Evolutionary conservation across 2,113 vertebrate genomes (phyloP), one percentile per base, ranked within the genome.

Genomic region (Perccottus glenii): DNA sequence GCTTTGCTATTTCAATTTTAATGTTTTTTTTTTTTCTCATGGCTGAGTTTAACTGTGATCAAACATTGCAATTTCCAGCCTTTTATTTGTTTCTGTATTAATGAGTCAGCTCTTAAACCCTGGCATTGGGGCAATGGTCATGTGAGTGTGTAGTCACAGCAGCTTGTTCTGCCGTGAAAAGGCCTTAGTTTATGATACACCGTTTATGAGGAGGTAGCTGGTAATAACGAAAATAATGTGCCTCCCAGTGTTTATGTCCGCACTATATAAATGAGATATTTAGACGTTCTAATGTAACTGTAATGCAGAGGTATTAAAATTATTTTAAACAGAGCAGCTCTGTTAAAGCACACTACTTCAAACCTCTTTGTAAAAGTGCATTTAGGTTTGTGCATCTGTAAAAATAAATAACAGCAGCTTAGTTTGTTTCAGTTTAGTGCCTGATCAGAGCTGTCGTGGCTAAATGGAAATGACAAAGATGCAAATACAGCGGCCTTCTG

Each of bases 31-130:
- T 80, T 68, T 69, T 71, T 81, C 70, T 86, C 81, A 81, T 73
- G 62, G 78, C 82, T 81, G 85, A 85, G 72, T 88, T 85, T 85
- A 82, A 88, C 86, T 87, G 87, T 89, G 87, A 91, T 85, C 81
- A 85, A 79, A 69, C 56, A 68, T 83, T 86, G 79, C 80, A 72
- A 62, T 84, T 86, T 75, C 77, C 12, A 84, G 80, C 85, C 81
- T 83, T 83, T 82, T 75, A 75, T 85, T 83, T 79, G 76, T 77
- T 71, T 76, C 85, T 80, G 79, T 83, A 84, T 78, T 69, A 85
- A 69, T 75, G 73, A 80, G 76, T 81, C 67, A 78, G 70, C 67
- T 67, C 73, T 67, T 52, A 73, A 60, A 51, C 14, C 53, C 73
- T 49, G 35, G 70, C 56, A 6, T n/a, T n/a, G 9, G 80, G 70